Base-by-base conservation (phyloP, 2,797 vertebrate species). In the Vipera ursinii region DNA sequence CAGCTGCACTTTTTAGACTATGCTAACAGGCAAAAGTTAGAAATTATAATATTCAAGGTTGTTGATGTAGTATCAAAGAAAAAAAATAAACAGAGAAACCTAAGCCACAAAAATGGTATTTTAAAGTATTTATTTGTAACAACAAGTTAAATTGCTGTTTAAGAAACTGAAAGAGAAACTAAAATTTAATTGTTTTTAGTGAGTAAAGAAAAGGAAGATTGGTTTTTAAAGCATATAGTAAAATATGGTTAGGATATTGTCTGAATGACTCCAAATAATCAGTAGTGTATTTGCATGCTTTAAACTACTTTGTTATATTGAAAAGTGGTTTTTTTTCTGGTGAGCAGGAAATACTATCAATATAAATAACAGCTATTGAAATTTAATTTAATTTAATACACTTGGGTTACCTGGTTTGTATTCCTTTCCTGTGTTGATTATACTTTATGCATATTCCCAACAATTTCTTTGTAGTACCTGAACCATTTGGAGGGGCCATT, bases 401-500 rank as follows among this genome's bases (percentile, higher is more conserved):
- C 4, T 8, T 24, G 6, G 38, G 22, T 87, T 86, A n/a, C 3
- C 86, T 38, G 20, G 7, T 63, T n/a, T 12, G 7, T 73, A 73
- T 51, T 87, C 12, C 17, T n/a, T 90, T 59, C 12, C 53, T 90
- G 20, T 82, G 3, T 51, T 53, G 9, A 24, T 60, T 10, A 82
- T 88, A 17, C 38, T 63, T 10, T 90, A 8, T 65, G 32, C 7
- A n/a, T 87, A 60, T 28, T 96, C 51, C 61, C 32, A 88, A 91
- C 28, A 63, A 61, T 8, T 91, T 90, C 28, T 55, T n/a, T 14
- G 0, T 95, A 99, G 99, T 99, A 73, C 99, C 99, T 0, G 99
- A 99, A 96, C 99, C 99, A 93, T 99, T 99, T 60, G 99, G 99
- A 96, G 99, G 99, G 0, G 99, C 99, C 32, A 99, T 99, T 97